A percentile compares a stretch with the other conserved stretches of the same genome.
phyloP scores from a whole-genome alignment of 2,888 invertebrate species.

The Corbicula japonica region DNA sequence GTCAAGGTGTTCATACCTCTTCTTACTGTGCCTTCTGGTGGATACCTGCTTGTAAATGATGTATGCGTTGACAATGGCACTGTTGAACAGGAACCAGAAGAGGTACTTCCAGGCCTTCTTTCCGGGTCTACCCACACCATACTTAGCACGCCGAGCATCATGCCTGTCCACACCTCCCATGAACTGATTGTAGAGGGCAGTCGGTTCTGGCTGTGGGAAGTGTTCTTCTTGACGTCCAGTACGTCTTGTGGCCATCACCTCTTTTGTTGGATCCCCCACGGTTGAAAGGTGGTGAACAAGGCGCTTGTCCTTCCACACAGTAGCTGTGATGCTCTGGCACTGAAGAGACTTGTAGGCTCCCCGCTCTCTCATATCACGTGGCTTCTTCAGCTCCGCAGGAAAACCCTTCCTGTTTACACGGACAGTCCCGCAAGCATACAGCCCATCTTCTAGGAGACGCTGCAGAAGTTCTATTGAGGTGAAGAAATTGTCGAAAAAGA shows the following conservation, averaged over 20 bases:
- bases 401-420: constrained; percentile 18
- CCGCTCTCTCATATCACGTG: constrained; percentile 4
- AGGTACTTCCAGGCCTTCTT: constrained; percentile 35
- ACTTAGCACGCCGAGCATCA: constrained; percentile 27
- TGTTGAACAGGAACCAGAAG: constrained; percentile 30
- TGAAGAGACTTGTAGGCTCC: constrained; percentile 20
- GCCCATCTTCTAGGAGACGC: too few relatives aligned
- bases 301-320: constrained; percentile 43
- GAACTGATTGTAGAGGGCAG: constrained; percentile 31
- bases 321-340: constrained; percentile 21
- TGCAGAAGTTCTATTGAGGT: too few relatives aligned
- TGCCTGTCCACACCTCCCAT: constrained; percentile 36
- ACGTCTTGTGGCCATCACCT: constrained; percentile 8
- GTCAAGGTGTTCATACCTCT: neutral
- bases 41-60: constrained; percentile 5
- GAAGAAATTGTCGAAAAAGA: constrained; percentile 38
- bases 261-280: constrained; percentile 24
- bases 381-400: constrained; percentile 25
- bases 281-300: constrained; percentile 33
- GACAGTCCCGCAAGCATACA: constrained; percentile 43
- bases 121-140: constrained; percentile 18
- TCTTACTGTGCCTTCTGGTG: neutral
- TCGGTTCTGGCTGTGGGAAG: constrained; percentile 34
- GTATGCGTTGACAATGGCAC: constrained; percentile 34
- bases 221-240: constrained; percentile 1